These are phyloP conservation scores for Podabrus alpinus DNA, from an alignment of 2,888 invertebrate genomes.

Conservation along the genomic window DNA sequence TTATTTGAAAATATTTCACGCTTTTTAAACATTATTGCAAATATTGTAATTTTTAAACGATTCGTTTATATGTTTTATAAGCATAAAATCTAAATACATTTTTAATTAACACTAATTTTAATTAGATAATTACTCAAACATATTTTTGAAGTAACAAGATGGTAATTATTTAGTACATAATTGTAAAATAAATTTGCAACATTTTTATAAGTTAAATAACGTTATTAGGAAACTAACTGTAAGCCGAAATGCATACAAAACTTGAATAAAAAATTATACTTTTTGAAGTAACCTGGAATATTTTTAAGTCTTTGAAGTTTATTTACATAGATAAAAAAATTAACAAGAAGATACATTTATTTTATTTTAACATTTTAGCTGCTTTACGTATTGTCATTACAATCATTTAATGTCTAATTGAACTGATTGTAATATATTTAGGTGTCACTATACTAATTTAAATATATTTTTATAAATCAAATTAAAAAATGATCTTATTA, in stretches of 20 bases:
- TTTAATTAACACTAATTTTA: neutral
- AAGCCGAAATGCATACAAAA: neutral
- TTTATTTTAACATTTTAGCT: too few species aligned
- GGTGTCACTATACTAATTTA: too few species aligned
- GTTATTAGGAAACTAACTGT: neutral
- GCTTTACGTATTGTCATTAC: too few species aligned
- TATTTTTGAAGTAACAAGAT: neutral
- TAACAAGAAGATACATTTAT: too few species aligned
- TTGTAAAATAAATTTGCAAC: neutral
- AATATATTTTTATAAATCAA: too few species aligned
- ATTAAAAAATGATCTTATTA: too few species aligned
- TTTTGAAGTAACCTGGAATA: too few species aligned
- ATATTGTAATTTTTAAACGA: neutral
- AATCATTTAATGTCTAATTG: too few species aligned
- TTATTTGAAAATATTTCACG: neutral
- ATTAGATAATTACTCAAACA: neutral
- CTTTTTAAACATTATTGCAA: neutral
- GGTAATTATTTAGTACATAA: neutral
- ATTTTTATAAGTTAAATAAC: neutral
- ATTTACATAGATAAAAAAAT: too few species aligned
- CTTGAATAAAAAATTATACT: neutral
- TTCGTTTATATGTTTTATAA: neutral
- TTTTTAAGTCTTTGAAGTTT: too few species aligned
- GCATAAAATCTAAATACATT: neutral
- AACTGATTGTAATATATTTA: too few species aligned